These are phyloP conservation scores for Ericerus pela DNA, from an alignment of 1,140 invertebrate species.

Conservation along the genomic window DNA sequence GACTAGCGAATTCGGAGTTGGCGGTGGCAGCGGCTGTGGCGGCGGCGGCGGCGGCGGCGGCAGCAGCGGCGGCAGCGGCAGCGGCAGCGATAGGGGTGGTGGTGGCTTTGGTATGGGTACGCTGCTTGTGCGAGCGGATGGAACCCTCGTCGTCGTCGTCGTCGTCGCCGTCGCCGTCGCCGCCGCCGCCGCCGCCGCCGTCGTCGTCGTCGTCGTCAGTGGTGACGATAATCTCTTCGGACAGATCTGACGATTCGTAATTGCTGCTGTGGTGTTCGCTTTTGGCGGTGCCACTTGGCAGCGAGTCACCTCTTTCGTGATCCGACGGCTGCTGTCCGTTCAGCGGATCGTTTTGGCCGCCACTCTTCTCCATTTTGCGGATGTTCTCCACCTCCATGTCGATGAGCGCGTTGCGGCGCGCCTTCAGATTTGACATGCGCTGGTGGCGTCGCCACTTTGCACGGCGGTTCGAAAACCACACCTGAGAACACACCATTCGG, in stretches of 20 bases:
- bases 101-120: too few relatives aligned
- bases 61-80: too few relatives aligned
- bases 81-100: too few relatives aligned
- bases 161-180: too few relatives aligned
- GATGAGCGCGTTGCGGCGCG: slow-evolving; percentile 29
- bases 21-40: too few relatives aligned
- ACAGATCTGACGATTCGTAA: slow-evolving; percentile 23
- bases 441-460: slow-evolving; percentile 93
- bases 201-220: slow-evolving; percentile 27
- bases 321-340: slow-evolving; percentile 73
- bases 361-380: slow-evolving; percentile 32
- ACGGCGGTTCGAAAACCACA: slow-evolving; percentile 98
- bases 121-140: too few relatives aligned
- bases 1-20: too few relatives aligned
- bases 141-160: too few relatives aligned
- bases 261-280: not conserved
- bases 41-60: too few relatives aligned
- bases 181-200: too few relatives aligned
- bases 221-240: slow-evolving; percentile 28
- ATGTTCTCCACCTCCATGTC: slow-evolving; percentile 37
- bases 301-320: slow-evolving; percentile 38
- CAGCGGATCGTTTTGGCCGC: slow-evolving; percentile 31
- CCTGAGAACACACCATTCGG: slow-evolving; percentile 49
- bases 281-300: slow-evolving; percentile 63
- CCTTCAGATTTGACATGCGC: slow-evolving; percentile 58